Base-by-base conservation (phyloP, 1,140 invertebrate genomes). In the Limonius californicus region DNA sequence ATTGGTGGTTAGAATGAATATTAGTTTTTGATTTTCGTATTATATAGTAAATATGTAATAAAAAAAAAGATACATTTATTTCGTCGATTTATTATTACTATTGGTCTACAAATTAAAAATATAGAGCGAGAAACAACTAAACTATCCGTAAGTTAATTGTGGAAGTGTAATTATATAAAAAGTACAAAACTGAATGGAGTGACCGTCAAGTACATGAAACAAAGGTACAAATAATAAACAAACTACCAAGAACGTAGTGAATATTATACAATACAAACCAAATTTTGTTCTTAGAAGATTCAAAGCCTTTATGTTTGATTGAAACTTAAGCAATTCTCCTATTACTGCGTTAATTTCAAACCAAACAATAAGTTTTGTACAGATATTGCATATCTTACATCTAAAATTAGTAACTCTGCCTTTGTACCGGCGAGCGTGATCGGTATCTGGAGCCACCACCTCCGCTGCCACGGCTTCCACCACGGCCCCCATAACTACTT, bases 381-480 rank as follows among this genome's bases (percentile, higher is more conserved):
- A 50, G 20, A 19, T 12, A 12, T 12, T 39, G 35, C 35, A 12
- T 39, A 9, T 50, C 42, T 50, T 18, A 50, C 18, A 18, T 8
- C 16, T 30, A 30, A 55, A 27, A 55, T 27, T 55, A 55, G 30
- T 55, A 55, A 27, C 20, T 32, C 14, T 32, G 21, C 14, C 53
- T 55, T 30, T 23, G 27, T n/a, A 55, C 53, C 1, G 74, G 74
- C 15, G 74, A 76, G 18, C 74, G 67, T 58, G 74, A 76, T 8
- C 74, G 55, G 64, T 72, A 76, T 50, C 70, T 64, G n/a, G 67
- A 63, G 23, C 67, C 66, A 15, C 67, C 67, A 39, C 72, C 72
- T 59, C 70, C 72, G 32, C 72, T 67, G 19, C 70, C 65, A 7
- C 73, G 72, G 15, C 69, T 66, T 8, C 69, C 68, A 18, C 39